phyloP scores from a whole-genome alignment of 2,888 invertebrate species.

The Xestia rhomboidea region DNA sequence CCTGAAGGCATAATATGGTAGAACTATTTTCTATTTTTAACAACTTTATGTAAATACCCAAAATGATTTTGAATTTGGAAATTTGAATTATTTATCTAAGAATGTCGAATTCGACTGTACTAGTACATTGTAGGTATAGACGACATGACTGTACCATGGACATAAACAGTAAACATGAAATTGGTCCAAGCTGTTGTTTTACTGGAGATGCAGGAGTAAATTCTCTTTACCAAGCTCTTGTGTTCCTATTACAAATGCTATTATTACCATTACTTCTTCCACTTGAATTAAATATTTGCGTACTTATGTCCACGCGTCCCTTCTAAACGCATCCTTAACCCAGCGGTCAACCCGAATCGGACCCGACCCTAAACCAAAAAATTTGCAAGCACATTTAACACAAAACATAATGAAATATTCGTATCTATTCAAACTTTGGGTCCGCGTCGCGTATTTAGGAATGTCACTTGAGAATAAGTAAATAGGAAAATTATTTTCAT shows the following conservation, averaged over 20 bases:
- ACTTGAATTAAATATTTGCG: neutral
- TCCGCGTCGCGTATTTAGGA: conserved; percentile 28
- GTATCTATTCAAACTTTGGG: conserved; percentile 57
- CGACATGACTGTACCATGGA: neutral
- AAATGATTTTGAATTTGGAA: too few species aligned
- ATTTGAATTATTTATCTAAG: too few species aligned
- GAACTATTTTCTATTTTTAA: too few species aligned
- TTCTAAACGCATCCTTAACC: conserved; percentile 16
- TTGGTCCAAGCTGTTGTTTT: neutral
- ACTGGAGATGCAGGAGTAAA: neutral
- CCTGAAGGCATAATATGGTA: too few species aligned
- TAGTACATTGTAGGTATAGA: neutral
- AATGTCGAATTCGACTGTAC: neutral
- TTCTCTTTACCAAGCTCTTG: neutral
- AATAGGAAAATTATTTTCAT: neutral
- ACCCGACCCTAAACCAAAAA: conserved; percentile 48
- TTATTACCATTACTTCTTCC: neutral
- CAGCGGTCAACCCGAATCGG: conserved; percentile 13
- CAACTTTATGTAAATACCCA: too few species aligned
- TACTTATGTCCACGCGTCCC: neutral
- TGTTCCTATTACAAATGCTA: neutral
- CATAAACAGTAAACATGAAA: neutral
- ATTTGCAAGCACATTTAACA: conserved; percentile 49
- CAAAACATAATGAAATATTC: conserved; percentile 56
- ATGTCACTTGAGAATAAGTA: conserved; percentile 1